A percentile compares a stretch with the other conserved stretches of the same genome.
phyloP scores from a whole-genome alignment of 2,888 invertebrate genomes.

The Melieria picta region DNA sequence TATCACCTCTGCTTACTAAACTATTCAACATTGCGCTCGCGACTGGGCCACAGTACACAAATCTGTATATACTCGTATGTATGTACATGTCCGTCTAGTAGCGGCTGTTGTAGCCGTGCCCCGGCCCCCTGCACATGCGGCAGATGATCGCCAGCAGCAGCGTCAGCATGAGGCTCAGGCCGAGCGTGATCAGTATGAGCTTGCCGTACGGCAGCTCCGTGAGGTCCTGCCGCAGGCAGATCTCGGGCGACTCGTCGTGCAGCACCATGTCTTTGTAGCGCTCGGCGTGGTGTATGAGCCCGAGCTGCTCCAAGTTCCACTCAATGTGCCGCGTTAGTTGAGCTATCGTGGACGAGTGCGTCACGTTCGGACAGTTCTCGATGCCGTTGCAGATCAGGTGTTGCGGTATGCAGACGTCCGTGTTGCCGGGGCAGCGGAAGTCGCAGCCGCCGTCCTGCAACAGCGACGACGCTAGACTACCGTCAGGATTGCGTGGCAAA shows the following conservation, averaged over 20 bases:
- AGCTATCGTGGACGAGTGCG: constrained; percentile 65
- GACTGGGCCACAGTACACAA: no score
- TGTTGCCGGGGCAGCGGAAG: constrained; percentile 87
- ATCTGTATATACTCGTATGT: no score
- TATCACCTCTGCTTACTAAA: no score
- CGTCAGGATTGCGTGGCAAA: constrained; percentile 84
- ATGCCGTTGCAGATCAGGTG: constrained; percentile 88
- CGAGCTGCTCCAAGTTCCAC: constrained; percentile 71
- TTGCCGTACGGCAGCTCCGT: constrained; percentile 64
- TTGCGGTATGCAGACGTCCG: constrained; percentile 84
- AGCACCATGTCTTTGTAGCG: constrained; percentile 68
- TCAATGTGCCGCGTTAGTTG: constrained; percentile 71
- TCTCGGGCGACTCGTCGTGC: constrained; percentile 81
- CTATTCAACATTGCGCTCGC: no score
- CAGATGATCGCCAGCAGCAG: constrained; percentile 62
- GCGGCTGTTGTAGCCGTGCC: constrained; percentile 27
- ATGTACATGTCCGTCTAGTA: constrained; percentile 24
- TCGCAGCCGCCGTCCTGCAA: constrained; percentile 79
- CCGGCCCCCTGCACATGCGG: constrained; percentile 58
- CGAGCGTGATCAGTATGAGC: constrained; percentile 59
- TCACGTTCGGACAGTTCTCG: constrained; percentile 84
- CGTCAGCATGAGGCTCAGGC: constrained; percentile 59
- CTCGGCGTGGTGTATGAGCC: constrained; percentile 67
- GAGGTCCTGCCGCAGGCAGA: constrained; percentile 71
- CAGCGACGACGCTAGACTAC: constrained; percentile 80